Percentiles rank a stretch among this genome's conserved stretches.
Evolutionary conservation across 1,140 invertebrate genomes (phyloP).

Genomic region (Lepidotrigona ventralis): DNA sequence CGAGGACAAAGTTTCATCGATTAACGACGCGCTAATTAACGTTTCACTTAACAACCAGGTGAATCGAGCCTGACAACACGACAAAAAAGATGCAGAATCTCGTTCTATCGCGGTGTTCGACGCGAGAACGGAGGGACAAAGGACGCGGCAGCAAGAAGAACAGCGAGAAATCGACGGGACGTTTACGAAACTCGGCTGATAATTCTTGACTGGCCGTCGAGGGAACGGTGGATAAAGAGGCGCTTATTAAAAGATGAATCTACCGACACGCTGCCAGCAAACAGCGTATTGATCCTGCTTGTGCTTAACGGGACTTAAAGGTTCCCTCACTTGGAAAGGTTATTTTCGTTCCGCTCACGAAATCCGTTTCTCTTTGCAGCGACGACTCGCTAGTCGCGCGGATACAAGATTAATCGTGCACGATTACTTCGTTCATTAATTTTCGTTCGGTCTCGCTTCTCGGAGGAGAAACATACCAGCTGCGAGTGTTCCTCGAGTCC

Average conservation of each 20-base stretch:
- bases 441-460: not conserved
- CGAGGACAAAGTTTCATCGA: constrained; percentile 18
- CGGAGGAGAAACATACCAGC: not conserved
- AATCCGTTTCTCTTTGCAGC: not conserved
- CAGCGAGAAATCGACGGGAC: not conserved
- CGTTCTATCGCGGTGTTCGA: not conserved
- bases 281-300: constrained; percentile 49
- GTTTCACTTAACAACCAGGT: constrained; percentile 43
- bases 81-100: not conserved
- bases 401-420: not conserved
- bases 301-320: constrained; percentile 13
- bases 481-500: not conserved
- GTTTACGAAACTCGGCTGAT: not conserved
- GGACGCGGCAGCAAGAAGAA: not conserved
- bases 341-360: constrained; percentile 22
- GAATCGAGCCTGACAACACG: not conserved
- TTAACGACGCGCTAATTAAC: constrained; percentile 43
- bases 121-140: not conserved
- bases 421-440: not conserved
- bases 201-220: constrained; percentile 22
- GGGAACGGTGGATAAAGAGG: not conserved
- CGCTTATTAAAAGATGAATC: constrained; percentile 51
- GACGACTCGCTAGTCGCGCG: too few species aligned
- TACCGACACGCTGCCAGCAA: not conserved
- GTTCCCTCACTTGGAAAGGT: not conserved